Conservation (phyloP, 2,888 invertebrate genomes). For the Trimorus sp. region DNA sequence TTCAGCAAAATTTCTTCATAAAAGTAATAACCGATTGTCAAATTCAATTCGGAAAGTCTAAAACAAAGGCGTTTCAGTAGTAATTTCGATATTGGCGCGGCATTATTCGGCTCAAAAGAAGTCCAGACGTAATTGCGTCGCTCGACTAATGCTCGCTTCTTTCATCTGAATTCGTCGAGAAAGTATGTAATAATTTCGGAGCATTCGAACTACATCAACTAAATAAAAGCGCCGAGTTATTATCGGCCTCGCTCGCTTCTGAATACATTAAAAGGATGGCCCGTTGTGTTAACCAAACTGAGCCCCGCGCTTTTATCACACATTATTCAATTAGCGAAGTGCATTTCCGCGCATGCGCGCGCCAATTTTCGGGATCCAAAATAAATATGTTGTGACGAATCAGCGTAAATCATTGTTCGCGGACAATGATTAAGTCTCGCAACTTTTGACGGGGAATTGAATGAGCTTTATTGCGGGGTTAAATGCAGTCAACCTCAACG, state of each 20-base stretch:
- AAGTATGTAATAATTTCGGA: conserved; percentile 23
- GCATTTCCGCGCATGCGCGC: background rate
- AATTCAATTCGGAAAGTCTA: no score
- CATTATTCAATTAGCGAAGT: conserved; percentile 7
- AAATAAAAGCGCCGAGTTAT: conserved; percentile 5
- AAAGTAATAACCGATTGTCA: no score
- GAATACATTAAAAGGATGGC: conserved; percentile 9
- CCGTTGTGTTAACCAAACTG: conserved; percentile 5
- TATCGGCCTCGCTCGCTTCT: background rate
- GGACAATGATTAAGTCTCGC: conserved; percentile 1
- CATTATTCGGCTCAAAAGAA: background rate
- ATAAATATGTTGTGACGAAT: conserved; percentile 6
- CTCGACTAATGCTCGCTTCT: conserved; percentile 19
- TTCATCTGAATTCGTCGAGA: conserved; percentile 12
- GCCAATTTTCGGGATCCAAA: background rate
- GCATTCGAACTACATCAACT: conserved; percentile 5
- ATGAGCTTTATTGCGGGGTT: conserved; percentile 16
- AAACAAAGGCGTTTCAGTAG: no score
- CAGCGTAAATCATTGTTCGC: background rate
- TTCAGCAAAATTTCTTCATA: no score
- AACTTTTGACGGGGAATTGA: background rate
- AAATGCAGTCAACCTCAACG: conserved; percentile 27
- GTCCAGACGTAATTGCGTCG: conserved; percentile 8
- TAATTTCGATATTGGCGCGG: no score
- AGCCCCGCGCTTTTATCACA: conserved; percentile 8